These are phyloP conservation scores for Poeciliopsis paucimaculata DNA, from an alignment of 2,797 vertebrate species.

Conservation along the genomic window DNA sequence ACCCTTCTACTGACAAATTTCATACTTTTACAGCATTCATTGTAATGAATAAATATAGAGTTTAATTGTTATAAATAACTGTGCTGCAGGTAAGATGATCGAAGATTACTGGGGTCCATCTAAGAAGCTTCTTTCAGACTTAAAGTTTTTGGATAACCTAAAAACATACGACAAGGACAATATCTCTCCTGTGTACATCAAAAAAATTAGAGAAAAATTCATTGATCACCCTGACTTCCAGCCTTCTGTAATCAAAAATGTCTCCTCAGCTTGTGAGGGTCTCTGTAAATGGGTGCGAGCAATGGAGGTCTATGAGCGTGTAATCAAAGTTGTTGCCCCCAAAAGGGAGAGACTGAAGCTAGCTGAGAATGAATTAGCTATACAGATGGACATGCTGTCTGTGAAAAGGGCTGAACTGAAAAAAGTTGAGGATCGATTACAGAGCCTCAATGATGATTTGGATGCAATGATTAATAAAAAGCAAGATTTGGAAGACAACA, in stretches of 20 bases:
- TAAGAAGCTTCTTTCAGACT: constrained; percentile 91
- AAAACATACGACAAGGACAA: constrained; percentile 91
- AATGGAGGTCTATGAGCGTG: constrained; percentile 91
- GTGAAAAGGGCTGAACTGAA: constrained; percentile 89
- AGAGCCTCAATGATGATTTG: constrained; percentile 86
- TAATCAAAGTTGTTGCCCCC: constrained; percentile 91
- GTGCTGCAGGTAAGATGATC: constrained; percentile 89
- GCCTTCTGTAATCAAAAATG: constrained; percentile 89
- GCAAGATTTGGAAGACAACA: constrained; percentile 85
- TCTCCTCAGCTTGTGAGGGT: constrained; percentile 94
- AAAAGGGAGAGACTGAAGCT: constrained; percentile 85
- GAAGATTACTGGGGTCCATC: constrained; percentile 94
- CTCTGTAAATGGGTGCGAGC: constrained; percentile 95
- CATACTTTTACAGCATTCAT: not conserved
- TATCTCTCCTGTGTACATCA: constrained; percentile 85
- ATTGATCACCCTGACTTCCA: constrained; percentile 90
- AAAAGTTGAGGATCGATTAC: constrained; percentile 85
- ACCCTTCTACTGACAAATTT: not conserved
- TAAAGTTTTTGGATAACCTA: constrained; percentile 91
- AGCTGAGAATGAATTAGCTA: constrained; percentile 81
- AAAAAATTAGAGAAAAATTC: constrained; percentile 90
- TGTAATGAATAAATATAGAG: not conserved
- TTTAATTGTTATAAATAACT: not conserved
- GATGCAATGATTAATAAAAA: constrained; percentile 86
- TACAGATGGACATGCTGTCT: constrained; percentile 86